A percentile compares a stretch with the other conserved stretches of the same genome.
Evolutionary conservation across 1,140 invertebrate species (phyloP).

Genomic region (Macrobrachium nipponense): DNA sequence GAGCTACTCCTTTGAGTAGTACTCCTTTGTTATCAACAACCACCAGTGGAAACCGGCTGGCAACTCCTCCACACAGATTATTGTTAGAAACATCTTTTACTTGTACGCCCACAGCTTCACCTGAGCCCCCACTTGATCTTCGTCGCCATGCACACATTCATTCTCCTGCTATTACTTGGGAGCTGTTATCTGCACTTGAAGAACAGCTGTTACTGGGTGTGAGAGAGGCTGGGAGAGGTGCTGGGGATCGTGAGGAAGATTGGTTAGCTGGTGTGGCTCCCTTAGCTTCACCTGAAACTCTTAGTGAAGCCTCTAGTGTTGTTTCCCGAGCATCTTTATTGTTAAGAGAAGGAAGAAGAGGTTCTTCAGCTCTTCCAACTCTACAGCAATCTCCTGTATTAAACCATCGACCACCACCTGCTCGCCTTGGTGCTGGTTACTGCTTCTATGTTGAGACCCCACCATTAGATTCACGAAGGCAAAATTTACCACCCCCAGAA

Average conservation of each 20-base stretch:
- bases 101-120: conserved; percentile 65
- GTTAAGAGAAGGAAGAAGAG: conserved; percentile 60
- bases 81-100: conserved; percentile 65
- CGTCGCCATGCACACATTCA: conserved; percentile 61
- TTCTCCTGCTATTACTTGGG: conserved; percentile 66
- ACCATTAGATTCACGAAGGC: conserved; percentile 29
- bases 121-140: conserved; percentile 64
- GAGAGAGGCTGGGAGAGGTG: conserved; percentile 41
- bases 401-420: conserved; percentile 39
- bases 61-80: conserved; percentile 65
- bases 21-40: conserved; percentile 57
- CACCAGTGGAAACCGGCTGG: conserved; percentile 60
- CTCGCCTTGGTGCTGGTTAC: conserved; percentile 54
- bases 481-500: conserved; percentile 24
- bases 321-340: conserved; percentile 66
- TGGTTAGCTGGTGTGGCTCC: conserved; percentile 79
- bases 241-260: conserved; percentile 69
- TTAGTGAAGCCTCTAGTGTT: conserved; percentile 81
- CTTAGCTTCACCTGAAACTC: conserved; percentile 85
- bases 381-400: conserved; percentile 54
- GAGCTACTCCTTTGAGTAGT: conserved; percentile 62
- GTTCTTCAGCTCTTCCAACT: conserved; percentile 61
- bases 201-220: conserved; percentile 62
- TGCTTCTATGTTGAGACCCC: conserved; percentile 63
- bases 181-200: conserved; percentile 66